These are phyloP conservation scores for Drosophila ambigua DNA, from an alignment of 1,140 invertebrate species.

Conservation along the genomic window DNA sequence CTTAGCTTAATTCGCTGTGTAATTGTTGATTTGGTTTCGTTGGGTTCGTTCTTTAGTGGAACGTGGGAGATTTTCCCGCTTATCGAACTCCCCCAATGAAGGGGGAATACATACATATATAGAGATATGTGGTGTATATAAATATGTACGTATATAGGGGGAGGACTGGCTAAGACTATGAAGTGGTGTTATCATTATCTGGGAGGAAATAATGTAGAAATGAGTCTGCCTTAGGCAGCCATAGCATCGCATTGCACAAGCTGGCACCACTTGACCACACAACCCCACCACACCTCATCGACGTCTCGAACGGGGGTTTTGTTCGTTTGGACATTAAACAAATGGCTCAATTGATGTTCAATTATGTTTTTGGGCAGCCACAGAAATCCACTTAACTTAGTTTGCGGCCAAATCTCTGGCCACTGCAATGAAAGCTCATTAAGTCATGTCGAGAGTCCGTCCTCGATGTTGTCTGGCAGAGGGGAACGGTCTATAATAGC, in stretches of 20 bases:
- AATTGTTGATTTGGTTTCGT: conserved; percentile 67
- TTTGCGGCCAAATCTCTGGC: conserved; percentile 27
- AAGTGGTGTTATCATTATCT: background rate
- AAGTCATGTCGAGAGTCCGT: conserved; percentile 51
- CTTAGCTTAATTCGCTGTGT: conserved; percentile 62
- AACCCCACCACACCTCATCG: no score
- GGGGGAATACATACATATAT: conserved; percentile 1
- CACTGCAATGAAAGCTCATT: conserved; percentile 62
- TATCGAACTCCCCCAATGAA: conserved; percentile 13
- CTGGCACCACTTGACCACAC: no score
- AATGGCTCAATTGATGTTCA: conserved; percentile 62
- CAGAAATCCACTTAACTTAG: conserved; percentile 33
- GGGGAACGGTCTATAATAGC: conserved; percentile 43
- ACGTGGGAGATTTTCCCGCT: conserved; percentile 67
- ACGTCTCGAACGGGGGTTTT: no score
- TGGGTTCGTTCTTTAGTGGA: conserved; percentile 57
- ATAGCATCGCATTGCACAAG: no score
- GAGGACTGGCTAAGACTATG: conserved; percentile 11
- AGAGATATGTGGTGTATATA: background rate
- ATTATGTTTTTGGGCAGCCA: conserved; percentile 55
- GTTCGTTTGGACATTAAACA: conserved; percentile 17
- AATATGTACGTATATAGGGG: background rate
- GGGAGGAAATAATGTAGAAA: no score
- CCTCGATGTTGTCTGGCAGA: conserved; percentile 15
- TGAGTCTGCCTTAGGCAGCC: no score